Percentiles rank a stretch among this genome's conserved stretches.
Conservation (phyloP, 2,888 invertebrate species). For the Entomobrya multifasciata region DNA sequence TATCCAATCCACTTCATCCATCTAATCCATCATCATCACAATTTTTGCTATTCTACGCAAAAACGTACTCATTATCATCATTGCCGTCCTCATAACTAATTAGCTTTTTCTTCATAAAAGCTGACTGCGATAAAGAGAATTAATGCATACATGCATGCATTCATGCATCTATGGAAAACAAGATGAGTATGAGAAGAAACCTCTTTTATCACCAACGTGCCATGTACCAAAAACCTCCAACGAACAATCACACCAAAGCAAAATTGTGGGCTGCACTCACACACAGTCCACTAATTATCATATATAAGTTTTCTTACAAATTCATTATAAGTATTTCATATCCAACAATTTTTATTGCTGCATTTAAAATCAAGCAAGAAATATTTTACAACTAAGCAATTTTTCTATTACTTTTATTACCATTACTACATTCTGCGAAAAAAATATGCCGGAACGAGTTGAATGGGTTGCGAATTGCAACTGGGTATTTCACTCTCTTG, state of each 20-base stretch:
- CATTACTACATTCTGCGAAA: not conserved
- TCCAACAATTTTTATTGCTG: too few species aligned
- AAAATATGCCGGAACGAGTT: not conserved
- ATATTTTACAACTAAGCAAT: not conserved
- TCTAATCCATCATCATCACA: constrained; percentile 25
- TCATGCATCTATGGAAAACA: too few species aligned
- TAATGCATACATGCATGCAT: constrained; percentile 8
- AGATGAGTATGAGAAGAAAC: not conserved
- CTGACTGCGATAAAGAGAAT: not conserved
- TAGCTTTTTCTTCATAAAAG: constrained; percentile 14
- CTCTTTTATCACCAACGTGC: not conserved
- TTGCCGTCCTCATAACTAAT: constrained; percentile 4
- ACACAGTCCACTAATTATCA: too few species aligned
- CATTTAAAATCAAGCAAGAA: too few species aligned
- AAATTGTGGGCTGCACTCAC: too few species aligned
- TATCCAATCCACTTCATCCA: constrained; percentile 18
- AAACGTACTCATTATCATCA: not conserved
- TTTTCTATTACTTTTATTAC: constrained; percentile 11
- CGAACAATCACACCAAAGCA: too few species aligned
- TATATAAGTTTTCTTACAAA: too few species aligned
- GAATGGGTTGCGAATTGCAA: not conserved
- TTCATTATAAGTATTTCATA: too few species aligned
- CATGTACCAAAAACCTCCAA: not conserved
- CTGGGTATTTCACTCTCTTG: too few species aligned
- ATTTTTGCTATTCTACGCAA: constrained; percentile 29